phyloP scores from a whole-genome alignment of 2,113 vertebrate genomes.

The Thinocorus orbignyianus region DNA sequence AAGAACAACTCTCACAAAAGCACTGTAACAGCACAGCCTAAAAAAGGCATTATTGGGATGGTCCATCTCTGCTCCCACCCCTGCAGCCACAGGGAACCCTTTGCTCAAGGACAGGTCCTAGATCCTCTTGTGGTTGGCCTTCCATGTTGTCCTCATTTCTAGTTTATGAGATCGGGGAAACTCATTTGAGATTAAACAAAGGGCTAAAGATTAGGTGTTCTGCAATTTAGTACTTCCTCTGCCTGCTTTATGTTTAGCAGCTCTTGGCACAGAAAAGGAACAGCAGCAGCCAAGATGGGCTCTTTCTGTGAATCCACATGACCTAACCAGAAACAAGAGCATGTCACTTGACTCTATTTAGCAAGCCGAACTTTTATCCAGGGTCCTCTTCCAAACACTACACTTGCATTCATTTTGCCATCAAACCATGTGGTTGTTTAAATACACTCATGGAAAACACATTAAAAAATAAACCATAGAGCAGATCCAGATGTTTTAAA shows the following conservation, averaged over 20 bases:
- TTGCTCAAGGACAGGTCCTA: not conserved
- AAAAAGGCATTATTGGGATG: not conserved
- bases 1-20: not conserved
- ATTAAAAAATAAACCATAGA: slow-evolving; percentile 63
- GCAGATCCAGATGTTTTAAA: slow-evolving; percentile 64
- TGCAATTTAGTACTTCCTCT: slow-evolving; percentile 64
- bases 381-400: not conserved
- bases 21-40: not conserved
- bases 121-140: not conserved
- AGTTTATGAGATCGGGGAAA: slow-evolving; percentile 38
- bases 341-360: slow-evolving; percentile 7
- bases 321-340: slow-evolving; percentile 1
- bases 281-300: slow-evolving; percentile 45
- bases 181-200: slow-evolving; percentile 52
- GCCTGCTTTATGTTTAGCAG: slow-evolving; percentile 37
- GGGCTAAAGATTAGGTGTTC: slow-evolving; percentile 57
- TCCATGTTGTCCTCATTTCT: not conserved
- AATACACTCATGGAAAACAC: slow-evolving; percentile 57
- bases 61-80: not conserved
- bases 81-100: not conserved
- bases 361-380: not conserved
- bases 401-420: slow-evolving; percentile 47
- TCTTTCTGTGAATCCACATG: slow-evolving; percentile 17
- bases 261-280: slow-evolving; percentile 34
- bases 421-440: slow-evolving; percentile 40